Conservation (phyloP, 2,797 vertebrate genomes). For the Poliocrania exsul region DNA sequence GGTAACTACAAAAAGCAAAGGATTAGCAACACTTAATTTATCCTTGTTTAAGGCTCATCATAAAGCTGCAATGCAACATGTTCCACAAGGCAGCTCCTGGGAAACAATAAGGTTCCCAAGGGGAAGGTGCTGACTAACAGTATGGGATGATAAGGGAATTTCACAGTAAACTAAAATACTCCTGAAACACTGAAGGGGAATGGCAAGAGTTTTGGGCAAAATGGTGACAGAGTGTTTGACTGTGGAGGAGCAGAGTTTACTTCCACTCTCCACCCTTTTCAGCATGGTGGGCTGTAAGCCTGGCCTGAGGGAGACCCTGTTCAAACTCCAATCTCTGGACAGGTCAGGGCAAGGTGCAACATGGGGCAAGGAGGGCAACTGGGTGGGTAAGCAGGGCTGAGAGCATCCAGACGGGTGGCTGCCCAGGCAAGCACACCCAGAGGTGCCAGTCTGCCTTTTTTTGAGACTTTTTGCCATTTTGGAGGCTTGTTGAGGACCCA, state of each 20-base stretch:
- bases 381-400: too few species aligned
- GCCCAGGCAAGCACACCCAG: neutral
- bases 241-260: neutral
- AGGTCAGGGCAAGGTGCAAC: too few species aligned
- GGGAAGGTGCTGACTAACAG: neutral
- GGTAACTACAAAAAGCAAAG: neutral
- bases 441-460: neutral
- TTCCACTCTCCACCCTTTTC: neutral
- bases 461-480: neutral
- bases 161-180: neutral
- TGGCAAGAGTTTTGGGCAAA: neutral
- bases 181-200: neutral
- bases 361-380: accelerated
- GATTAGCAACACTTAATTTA: neutral
- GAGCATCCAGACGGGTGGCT: neutral
- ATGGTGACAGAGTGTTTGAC: neutral
- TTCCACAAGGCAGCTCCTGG: neutral
- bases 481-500: neutral
- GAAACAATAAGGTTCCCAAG: neutral
- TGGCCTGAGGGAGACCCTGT: accelerated
- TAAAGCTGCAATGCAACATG: neutral
- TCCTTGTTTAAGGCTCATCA: neutral
- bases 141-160: neutral
- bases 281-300: neutral
- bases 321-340: neutral